phyloP scores from a whole-genome alignment of 2,888 invertebrate species.

The Ptychoptera albimana region DNA sequence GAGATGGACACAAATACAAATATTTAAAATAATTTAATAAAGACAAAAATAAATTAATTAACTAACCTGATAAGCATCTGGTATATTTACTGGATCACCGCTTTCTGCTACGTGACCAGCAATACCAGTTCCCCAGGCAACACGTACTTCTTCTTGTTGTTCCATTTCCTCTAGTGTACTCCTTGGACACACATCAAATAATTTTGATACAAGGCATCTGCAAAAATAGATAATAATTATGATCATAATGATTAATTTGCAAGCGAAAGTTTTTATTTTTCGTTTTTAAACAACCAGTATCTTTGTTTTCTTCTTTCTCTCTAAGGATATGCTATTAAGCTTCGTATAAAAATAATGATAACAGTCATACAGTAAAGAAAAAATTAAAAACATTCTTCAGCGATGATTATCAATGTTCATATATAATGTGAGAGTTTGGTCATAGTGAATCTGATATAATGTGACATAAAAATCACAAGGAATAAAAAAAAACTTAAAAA shows the following conservation, averaged over 20 bases:
- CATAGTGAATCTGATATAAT: too few relatives aligned
- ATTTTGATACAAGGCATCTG: conserved; percentile 76
- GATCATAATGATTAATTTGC: background rate
- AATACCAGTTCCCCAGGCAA: conserved; percentile 91
- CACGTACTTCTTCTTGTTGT: conserved; percentile 78
- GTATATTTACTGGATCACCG: conserved; percentile 86
- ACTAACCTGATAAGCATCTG: conserved; percentile 79
- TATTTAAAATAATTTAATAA: background rate
- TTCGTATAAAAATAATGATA: too few relatives aligned
- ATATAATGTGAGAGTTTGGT: too few relatives aligned
- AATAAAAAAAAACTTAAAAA: too few relatives aligned
- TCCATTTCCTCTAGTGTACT: conserved; percentile 88
- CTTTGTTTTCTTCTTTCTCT: too few relatives aligned
- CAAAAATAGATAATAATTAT: conserved; percentile 7
- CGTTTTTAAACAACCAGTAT: too few relatives aligned
- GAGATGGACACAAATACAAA: background rate
- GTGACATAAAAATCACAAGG: too few relatives aligned
- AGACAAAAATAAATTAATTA: background rate
- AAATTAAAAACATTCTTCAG: too few relatives aligned
- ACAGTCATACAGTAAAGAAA: too few relatives aligned
- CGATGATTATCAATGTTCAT: too few relatives aligned
- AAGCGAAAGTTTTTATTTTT: background rate
- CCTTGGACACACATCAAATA: conserved; percentile 88
- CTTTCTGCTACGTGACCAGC: conserved; percentile 89
- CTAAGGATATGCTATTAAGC: too few relatives aligned